These are phyloP conservation scores for Caenorhabditis sp. DNA, from an alignment of 2,888 invertebrate species.

Conservation along the genomic window DNA sequence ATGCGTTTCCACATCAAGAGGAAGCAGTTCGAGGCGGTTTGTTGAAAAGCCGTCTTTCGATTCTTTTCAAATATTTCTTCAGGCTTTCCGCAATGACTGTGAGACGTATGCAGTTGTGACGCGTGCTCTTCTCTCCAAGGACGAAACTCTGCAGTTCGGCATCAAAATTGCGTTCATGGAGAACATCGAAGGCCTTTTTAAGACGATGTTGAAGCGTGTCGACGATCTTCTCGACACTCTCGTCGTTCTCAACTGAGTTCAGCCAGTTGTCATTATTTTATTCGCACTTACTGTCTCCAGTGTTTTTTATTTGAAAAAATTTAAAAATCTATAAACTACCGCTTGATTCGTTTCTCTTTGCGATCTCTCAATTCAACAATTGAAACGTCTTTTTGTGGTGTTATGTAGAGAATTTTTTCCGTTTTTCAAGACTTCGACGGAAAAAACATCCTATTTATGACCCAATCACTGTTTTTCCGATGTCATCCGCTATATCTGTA, in stretches of 20 bases:
- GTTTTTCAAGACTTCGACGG: no score
- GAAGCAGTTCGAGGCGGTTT: constrained; percentile 61
- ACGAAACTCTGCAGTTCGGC: constrained; percentile 56
- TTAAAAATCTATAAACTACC: no score
- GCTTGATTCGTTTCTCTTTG: no score
- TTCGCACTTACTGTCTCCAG: neutral
- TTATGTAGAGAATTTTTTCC: no score
- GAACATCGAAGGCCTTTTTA: constrained; percentile 62
- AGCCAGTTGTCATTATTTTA: neutral
- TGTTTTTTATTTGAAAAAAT: no score
- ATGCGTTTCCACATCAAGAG: constrained; percentile 58
- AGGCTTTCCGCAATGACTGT: constrained; percentile 68
- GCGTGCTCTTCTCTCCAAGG: constrained; percentile 62
- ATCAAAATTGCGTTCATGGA: constrained; percentile 65
- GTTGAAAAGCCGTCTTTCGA: neutral
- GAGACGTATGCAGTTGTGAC: constrained; percentile 68
- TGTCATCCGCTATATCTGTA: no score
- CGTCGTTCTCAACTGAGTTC: neutral
- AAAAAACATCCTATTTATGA: no score
- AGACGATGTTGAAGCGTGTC: constrained; percentile 60
- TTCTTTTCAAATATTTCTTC: constrained; percentile 16
- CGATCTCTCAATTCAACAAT: no score
- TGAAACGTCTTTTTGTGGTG: no score
- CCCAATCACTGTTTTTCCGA: no score
- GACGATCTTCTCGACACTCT: constrained; percentile 49